These are phyloP conservation scores for Seladonia tumulorum DNA, from an alignment of 2,888 invertebrate species.

Conservation along the genomic window DNA sequence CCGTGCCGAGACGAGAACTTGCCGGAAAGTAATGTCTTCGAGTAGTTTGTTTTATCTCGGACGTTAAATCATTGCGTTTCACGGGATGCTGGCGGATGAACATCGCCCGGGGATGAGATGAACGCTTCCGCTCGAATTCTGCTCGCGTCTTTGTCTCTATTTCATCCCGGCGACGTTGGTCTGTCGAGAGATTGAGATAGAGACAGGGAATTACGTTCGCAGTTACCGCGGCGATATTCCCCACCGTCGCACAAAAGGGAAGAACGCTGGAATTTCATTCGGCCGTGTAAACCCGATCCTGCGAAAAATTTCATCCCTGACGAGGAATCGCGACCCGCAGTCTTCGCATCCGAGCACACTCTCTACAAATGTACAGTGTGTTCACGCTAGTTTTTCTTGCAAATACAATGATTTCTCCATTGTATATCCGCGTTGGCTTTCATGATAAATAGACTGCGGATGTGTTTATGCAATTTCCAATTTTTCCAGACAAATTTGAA, in stretches of 20 bases:
- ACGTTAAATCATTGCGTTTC: slow-evolving; percentile 42
- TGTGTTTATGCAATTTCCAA: too few relatives aligned
- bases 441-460: too few relatives aligned
- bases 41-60: slow-evolving; percentile 35
- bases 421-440: too few relatives aligned
- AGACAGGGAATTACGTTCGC: slow-evolving; percentile 10
- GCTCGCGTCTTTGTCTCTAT: slow-evolving; percentile 18
- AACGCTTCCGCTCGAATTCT: slow-evolving; percentile 19
- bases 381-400: too few relatives aligned
- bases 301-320: background rate
- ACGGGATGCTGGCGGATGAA: slow-evolving; percentile 34
- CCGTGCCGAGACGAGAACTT: slow-evolving; percentile 16
- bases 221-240: background rate
- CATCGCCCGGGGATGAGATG: slow-evolving; percentile 15
- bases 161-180: background rate
- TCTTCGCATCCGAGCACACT: background rate
- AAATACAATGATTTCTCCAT: too few relatives aligned
- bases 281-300: background rate
- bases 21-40: slow-evolving; percentile 21
- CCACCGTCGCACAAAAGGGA: background rate
- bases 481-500: too few relatives aligned
- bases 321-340: background rate
- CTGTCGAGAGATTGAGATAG: slow-evolving; percentile 25
- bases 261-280: background rate
- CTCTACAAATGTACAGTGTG: too few relatives aligned